Base-by-base conservation (phyloP, 2,888 invertebrate genomes). In the Tachina grossa region DNA sequence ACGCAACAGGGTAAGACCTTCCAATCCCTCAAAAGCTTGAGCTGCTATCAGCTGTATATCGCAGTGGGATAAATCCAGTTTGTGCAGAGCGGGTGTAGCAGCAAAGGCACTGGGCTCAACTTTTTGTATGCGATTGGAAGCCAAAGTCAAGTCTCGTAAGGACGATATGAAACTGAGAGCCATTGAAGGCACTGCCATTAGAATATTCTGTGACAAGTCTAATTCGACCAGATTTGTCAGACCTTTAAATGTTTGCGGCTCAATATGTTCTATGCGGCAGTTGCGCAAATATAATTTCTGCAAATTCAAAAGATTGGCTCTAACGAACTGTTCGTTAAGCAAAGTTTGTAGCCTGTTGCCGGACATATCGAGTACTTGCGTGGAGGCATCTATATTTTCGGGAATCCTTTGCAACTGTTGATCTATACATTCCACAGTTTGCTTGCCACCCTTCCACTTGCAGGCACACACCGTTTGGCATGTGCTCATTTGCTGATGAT, bases 361-460 rank as follows among this genome's bases (percentile, higher is more conserved):
- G 87, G 97, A 97, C 92, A 97, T 95, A 93, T 98, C 97, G 91
- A 98, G 94, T 89, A 98, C 97, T 94, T 98, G 98, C 49, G 98
- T 98, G 89, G 96, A 97, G 57, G 96, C 95, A 92, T 97, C 97
- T 88, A 97, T 96, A 90, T 95, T 95, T 89, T 96, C 96, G 65
- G 98, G 98, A 88, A 98, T 96, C 78, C 96, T 95, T 90, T 96
- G 97, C 88, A 98, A 94, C 83, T 95, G 95, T 83, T 96, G 95
- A 92, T 97, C 96, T 91, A 96, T 95, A 93, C 98, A 98, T 93
- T 97, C 97, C 85, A 97, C 98, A 71, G 97, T 97, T 92, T 97
- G 97, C 93, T 98, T 98, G 88, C 98, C 98, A 90, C 96, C 96
- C 93, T 97, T 97, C 98, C 98, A 98, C 93, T 97, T 98, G 93